Evolutionary conservation across 2,888 invertebrate species (phyloP).

Genomic region (Sinohyriopsis cumingii): DNA sequence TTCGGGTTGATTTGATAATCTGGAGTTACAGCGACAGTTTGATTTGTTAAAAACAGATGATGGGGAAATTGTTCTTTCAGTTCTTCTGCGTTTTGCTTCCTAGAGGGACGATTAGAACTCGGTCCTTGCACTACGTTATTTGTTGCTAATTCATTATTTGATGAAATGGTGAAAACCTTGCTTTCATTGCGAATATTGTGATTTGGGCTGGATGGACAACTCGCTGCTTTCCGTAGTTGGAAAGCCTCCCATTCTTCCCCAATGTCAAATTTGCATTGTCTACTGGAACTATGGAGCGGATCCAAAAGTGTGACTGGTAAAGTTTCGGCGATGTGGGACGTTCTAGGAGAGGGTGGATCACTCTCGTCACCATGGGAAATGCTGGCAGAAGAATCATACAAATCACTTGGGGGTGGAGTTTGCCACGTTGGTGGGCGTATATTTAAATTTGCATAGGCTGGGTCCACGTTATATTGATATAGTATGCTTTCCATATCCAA

Average conservation of each 20-base stretch:
- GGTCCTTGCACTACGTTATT: no score
- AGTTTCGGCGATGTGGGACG: constrained; percentile 1
- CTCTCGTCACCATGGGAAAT: no score
- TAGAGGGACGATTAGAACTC: constrained; percentile 22
- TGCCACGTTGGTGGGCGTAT: no score
- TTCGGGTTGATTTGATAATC: constrained; percentile 42
- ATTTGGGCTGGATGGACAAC: constrained; percentile 42
- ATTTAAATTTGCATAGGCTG: no score
- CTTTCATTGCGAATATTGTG: constrained; percentile 7
- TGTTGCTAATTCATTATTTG: constrained; percentile 25
- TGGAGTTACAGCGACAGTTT: constrained; percentile 14
- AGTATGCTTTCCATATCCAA: constrained; percentile 1
- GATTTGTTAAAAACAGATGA: constrained; percentile 20
- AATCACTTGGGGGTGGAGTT: no score
- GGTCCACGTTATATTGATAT: neutral
- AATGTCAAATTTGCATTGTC: constrained; percentile 39
- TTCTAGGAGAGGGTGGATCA: constrained; percentile 2
- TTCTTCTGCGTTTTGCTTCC: constrained; percentile 16
- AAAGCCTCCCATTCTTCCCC: constrained; percentile 55
- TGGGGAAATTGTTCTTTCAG: constrained; percentile 26
- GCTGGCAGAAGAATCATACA: no score
- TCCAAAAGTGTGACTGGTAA: constrained; percentile 9
- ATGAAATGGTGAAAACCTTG: constrained; percentile 15
- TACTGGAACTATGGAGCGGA: constrained; percentile 6
- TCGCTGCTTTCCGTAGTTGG: constrained; percentile 21